Evolutionary conservation across 1,140 invertebrate species (phyloP).

Genomic region (Aphaenogaster ashmeadi): DNA sequence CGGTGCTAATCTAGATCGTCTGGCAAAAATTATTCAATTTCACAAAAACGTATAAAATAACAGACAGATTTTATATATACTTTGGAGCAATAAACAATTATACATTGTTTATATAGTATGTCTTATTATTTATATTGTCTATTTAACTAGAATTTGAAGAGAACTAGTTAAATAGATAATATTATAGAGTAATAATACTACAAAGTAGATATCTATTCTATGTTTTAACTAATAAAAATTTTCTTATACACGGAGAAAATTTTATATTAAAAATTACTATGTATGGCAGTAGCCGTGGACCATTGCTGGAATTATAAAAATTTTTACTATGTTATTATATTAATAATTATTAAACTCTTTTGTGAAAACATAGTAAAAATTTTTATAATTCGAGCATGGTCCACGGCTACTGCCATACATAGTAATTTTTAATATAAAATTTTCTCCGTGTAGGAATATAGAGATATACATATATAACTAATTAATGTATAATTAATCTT

Average conservation of each 20-base stretch:
- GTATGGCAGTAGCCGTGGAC: no score
- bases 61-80: background rate
- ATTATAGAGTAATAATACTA: background rate
- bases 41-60: background rate
- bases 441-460: no score
- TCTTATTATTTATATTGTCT: background rate
- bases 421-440: no score
- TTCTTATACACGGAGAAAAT: no score
- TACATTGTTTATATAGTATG: background rate
- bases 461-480: background rate
- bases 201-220: background rate
- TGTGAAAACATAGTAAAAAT: no score
- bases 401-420: no score
- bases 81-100: background rate
- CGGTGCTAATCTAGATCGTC: slow-evolving; percentile 15
- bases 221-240: background rate
- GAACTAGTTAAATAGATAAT: background rate
- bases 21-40: slow-evolving; percentile 26
- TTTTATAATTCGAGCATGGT: no score
- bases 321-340: no score
- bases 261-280: no score
- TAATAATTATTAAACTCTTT: no score
- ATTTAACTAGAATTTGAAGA: background rate
- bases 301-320: no score
- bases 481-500: background rate